Evolutionary conservation across 2,113 vertebrate genomes (phyloP).

Genomic region (Salvator merianae): DNA sequence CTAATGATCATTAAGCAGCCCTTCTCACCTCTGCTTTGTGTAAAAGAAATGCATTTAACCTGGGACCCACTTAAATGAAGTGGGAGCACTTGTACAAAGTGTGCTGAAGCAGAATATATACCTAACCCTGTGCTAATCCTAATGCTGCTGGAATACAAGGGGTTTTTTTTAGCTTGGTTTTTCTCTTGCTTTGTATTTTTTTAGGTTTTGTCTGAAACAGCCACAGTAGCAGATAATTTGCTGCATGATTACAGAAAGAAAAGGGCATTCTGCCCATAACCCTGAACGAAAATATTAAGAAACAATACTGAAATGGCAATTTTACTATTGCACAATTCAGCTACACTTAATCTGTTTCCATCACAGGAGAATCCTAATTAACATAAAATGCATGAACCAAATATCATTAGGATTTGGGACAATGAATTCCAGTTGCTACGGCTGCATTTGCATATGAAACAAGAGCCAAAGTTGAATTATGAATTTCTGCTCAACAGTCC

Average conservation of each 20-base stretch:
- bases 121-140: neutral
- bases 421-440: too few species aligned
- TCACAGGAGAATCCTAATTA: too few species aligned
- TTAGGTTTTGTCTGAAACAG: too few species aligned
- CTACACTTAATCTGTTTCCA: too few species aligned
- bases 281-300: neutral
- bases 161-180: too few species aligned
- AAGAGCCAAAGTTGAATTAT: too few species aligned
- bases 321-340: too few species aligned
- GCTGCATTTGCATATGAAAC: too few species aligned
- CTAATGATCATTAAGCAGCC: conserved; percentile 1
- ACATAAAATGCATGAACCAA: too few species aligned
- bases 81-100: neutral
- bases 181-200: too few species aligned
- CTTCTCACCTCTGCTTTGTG: neutral
- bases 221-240: neutral
- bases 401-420: too few species aligned
- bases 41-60: neutral
- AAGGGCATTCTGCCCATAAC: neutral
- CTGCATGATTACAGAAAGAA: neutral
- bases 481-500: too few species aligned
- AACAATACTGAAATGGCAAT: neutral
- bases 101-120: neutral
- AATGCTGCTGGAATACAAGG: neutral
- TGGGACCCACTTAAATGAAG: neutral